Evolutionary conservation across 2,888 invertebrate genomes (phyloP).

Genomic region (Suillia variegata): DNA sequence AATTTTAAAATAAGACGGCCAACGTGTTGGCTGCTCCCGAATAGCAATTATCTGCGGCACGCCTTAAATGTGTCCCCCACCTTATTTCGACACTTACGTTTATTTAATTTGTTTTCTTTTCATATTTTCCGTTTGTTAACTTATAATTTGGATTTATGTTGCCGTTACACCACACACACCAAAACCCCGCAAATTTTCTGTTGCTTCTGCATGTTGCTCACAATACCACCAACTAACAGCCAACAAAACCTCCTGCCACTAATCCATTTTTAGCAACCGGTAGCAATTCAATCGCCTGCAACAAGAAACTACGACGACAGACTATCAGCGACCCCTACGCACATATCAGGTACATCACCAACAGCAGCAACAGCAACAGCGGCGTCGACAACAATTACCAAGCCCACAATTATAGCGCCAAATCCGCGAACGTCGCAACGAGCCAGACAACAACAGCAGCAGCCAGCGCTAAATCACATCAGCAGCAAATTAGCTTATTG

Average conservation of each 20-base stretch:
- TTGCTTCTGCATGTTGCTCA: slow-evolving; percentile 21
- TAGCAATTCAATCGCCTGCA: slow-evolving; percentile 28
- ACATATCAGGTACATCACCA: slow-evolving; percentile 44
- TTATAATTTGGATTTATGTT: slow-evolving; percentile 10
- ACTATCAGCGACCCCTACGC: slow-evolving; percentile 57
- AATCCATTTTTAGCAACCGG: slow-evolving; percentile 60
- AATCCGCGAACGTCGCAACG: slow-evolving; percentile 37
- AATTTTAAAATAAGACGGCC: not conserved
- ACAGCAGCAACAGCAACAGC: slow-evolving; percentile 23
- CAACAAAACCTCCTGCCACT: slow-evolving; percentile 46
- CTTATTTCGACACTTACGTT: not conserved
- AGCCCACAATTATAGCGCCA: slow-evolving; percentile 41
- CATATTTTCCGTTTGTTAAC: slow-evolving; percentile 17
- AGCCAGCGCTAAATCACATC: slow-evolving; percentile 34
- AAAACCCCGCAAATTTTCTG: slow-evolving; percentile 5
- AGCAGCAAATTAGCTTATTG: slow-evolving; percentile 38
- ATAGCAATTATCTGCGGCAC: too few species aligned
- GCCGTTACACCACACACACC: slow-evolving; percentile 18
- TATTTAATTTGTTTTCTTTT: slow-evolving; percentile 15
- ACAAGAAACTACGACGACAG: slow-evolving; percentile 53
- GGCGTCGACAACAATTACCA: slow-evolving; percentile 18
- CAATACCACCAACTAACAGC: slow-evolving; percentile 39
- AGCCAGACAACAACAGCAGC: slow-evolving; percentile 29
- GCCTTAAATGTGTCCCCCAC: not conserved
- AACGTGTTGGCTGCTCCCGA: not conserved